Evolutionary conservation across 1,140 invertebrate species (phyloP), one percentile per base, ranked within the genome.

Genomic region (Neodiprion pinetum): DNA sequence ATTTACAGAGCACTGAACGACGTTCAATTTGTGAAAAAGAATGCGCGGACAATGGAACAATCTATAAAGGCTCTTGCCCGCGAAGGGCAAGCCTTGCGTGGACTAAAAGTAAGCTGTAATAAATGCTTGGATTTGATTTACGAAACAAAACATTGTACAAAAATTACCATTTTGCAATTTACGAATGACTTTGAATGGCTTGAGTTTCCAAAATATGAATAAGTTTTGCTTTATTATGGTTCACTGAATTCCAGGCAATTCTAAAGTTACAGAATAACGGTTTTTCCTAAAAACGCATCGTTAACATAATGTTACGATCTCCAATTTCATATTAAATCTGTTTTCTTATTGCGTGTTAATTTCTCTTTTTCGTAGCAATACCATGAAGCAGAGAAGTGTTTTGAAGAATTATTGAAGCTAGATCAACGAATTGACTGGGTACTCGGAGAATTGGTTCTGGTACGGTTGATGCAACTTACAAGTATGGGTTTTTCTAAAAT

Each of bases 401-500:
- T 23, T 23, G 23, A 77, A 48, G 76, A 79, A 74, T 72, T 73
- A 72, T 47, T 75, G 1, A 68, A 72, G 53, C 70, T 79, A 5
- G 72, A 74, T 21, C 66, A 61, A 61, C 11, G 71, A 4, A 67
- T 75, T 74, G 73, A 75, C 69, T 70, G 0, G 70, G 74, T 79
- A n/a, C 14, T 73, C 0, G 23, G 67, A 67, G 78, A 79, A 49
- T 65, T 75, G 4, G 17, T 75, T 7, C 23, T 69, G 47, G 4
- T 77, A 14, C 73, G 70, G 14, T 11, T 75, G 1, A 77, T 75
- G 67, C 65, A 70, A 71, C 48, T 79, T 11, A 61, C 71, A 50
- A 50, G 65, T 66, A 79, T 79, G 78, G 76, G 76, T n/a, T 79
- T 75, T 61, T 0, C 14, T 4, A 21, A 71, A 69, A 76, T 61